Base-by-base conservation (phyloP, 2,113 vertebrate genomes). In the Pseudorectes ferrugineus region DNA sequence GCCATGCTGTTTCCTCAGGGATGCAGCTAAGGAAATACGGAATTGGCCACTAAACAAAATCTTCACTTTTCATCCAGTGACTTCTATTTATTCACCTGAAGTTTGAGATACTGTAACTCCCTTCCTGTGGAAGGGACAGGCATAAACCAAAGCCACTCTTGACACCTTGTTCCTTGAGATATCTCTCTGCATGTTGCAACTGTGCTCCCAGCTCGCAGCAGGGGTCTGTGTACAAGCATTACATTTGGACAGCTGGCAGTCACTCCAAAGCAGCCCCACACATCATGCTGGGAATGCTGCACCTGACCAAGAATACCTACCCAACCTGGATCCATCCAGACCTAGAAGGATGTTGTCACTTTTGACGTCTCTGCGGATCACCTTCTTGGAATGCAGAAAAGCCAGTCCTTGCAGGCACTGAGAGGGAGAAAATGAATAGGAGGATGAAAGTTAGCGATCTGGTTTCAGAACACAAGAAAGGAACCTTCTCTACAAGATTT, bases 281-380 rank as follows among this genome's bases (percentile, higher is more conserved):
- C 48, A 65, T 14, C 35, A 20, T 7, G 33, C 38, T 46, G 68
- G 20, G 25, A 76, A 59, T 0, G 16, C 88, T 11, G 58, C 3
- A 24, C 78, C 70, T 48, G 25, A 63, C 76, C 49, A 33, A 43
- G 76, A 88, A 97, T 82, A 98, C 99, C 94, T 97, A 99, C 99
- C 99, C 92, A 99, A 95, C 97, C 99, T 99, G 92, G 99, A 99
- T 93, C 99, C 99, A 8, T 99, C 99, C 99, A 99, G 99, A 31
- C 99, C 99, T 49, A 99, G 97, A 51, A 99, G 98, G 95, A 99
- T 99, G 96, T 99, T 99, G 98, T 99, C 98, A 88, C 99, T 99
- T 96, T 99, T 99, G 96, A 99, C 99, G 92, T 99, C 99, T 98
- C 99, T 98, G 83, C 99, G 99, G 96, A 99, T 99, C 92, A 99